These are phyloP conservation scores for Elephas maximus DNA, from an alignment of 2,113 vertebrate species.

Conservation along the genomic window DNA sequence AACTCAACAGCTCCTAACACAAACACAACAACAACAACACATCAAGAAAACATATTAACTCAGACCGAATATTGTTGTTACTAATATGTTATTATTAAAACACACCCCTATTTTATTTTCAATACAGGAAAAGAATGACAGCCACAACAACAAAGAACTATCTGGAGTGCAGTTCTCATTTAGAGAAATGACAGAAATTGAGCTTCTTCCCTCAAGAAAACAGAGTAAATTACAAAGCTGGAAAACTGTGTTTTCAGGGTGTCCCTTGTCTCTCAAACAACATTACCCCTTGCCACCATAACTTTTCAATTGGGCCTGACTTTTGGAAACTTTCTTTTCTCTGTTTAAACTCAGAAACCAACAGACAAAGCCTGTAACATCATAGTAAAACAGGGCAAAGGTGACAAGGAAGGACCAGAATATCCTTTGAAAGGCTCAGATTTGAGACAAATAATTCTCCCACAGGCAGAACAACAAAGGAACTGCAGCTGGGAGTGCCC, in stretches of 20 bases:
- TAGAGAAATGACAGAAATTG: background rate
- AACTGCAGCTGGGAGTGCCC: background rate
- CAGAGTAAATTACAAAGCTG: background rate
- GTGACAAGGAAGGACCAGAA: background rate
- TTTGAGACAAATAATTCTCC: background rate
- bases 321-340: constrained; percentile 33
- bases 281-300: background rate
- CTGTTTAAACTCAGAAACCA: background rate
- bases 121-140: background rate
- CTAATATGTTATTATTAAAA: constrained; percentile 44
- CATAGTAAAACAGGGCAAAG: background rate
- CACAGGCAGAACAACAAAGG: background rate
- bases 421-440: background rate
- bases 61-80: background rate
- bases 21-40: too few relatives aligned
- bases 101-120: background rate
- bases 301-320: background rate
- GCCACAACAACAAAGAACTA: background rate
- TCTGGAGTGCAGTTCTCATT: background rate
- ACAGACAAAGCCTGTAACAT: background rate
- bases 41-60: constrained; percentile 7
- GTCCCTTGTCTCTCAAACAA: background rate
- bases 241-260: background rate
- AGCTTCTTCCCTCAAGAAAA: background rate
- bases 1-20: too few relatives aligned